Evolutionary conservation across 2,113 vertebrate genomes (phyloP).

Genomic region (Otis tarda): DNA sequence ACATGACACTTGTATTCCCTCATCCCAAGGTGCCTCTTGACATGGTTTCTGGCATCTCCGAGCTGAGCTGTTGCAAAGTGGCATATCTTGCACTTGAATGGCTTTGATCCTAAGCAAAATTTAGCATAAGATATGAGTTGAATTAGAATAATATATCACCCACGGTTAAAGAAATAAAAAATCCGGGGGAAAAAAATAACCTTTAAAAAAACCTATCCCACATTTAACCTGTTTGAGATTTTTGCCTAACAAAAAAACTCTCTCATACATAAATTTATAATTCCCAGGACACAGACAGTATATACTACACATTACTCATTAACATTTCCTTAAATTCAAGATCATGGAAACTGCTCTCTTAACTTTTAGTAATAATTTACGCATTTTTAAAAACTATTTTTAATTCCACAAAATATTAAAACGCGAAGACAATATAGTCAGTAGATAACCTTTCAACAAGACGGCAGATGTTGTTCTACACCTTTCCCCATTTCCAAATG

Average conservation of each 20-base stretch:
- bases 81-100: constrained; percentile 99
- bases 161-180: constrained; percentile 62
- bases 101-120: constrained; percentile 93
- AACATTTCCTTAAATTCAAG: constrained; percentile 9
- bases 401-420: background rate
- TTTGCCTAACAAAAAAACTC: constrained; percentile 48
- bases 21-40: constrained; percentile 99
- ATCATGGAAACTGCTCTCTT: background rate
- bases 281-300: background rate
- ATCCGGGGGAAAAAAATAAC: constrained; percentile 37
- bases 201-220: constrained; percentile 46
- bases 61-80: constrained; percentile 98
- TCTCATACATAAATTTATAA: constrained; percentile 35
- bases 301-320: constrained; percentile 8
- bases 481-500: constrained; percentile 3
- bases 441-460: background rate
- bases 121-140: constrained; percentile 75
- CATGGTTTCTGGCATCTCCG: constrained; percentile 97
- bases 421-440: background rate
- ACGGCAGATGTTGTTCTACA: background rate
- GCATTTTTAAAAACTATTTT: background rate
- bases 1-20: constrained; percentile 98
- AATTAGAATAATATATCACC: constrained; percentile 73
- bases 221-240: constrained; percentile 63
- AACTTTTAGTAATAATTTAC: constrained; percentile 3